Evolutionary conservation across 2,113 vertebrate species (phyloP).

Genomic region (Ivindomyrus marchei): DNA sequence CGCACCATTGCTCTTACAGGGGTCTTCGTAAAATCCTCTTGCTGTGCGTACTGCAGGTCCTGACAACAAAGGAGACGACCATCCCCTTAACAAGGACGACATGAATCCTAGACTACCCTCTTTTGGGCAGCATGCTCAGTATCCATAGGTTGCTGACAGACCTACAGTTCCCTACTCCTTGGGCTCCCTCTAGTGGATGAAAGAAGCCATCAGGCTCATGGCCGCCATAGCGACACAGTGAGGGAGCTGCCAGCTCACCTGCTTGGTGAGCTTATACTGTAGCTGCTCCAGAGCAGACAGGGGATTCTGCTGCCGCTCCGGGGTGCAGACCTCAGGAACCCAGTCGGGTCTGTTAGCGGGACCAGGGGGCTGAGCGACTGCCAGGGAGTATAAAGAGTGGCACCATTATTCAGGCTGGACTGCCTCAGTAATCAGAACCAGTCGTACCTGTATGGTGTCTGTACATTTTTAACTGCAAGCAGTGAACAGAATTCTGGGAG

Average conservation of each 20-base stretch:
- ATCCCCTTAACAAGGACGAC: not conserved
- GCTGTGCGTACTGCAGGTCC: constrained; percentile 57
- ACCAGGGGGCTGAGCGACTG: not conserved
- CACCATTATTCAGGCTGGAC: not conserved
- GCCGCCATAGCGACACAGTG: not conserved
- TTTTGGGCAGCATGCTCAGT: not conserved
- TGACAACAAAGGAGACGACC: constrained; percentile 30
- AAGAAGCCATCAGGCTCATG: not conserved
- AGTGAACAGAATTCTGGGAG: not conserved
- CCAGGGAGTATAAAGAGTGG: not conserved
- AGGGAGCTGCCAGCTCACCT: constrained; percentile 54
- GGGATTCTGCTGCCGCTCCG: constrained; percentile 29
- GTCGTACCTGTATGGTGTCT: not conserved
- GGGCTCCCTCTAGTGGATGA: constrained; percentile 14
- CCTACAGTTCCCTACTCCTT: not conserved
- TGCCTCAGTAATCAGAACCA: not conserved
- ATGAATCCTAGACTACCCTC: not conserved
- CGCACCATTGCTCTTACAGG: constrained; percentile 12
- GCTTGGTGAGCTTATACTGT: constrained; percentile 57
- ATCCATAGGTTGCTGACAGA: not conserved
- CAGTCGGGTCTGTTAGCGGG: not conserved
- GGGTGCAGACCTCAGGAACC: not conserved
- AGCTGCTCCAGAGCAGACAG: constrained; percentile 60
- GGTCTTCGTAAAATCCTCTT: constrained; percentile 33
- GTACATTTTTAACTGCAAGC: not conserved